Conservation (phyloP, 1,140 invertebrate genomes). For the Drosophila sucinea region DNA sequence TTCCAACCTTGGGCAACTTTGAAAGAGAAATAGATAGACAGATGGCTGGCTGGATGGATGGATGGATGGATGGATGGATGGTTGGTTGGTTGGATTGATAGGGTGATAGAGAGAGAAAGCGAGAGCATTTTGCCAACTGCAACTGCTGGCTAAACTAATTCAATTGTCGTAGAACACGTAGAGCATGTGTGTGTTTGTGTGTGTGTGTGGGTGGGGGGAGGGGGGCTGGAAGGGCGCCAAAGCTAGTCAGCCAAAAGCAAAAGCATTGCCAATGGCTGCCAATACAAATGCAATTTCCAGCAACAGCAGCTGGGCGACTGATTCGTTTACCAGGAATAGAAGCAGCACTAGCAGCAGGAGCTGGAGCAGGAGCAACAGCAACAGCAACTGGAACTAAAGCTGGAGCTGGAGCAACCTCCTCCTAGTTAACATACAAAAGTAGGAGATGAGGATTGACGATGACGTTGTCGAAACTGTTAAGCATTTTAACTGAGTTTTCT, state of each 20-base stretch:
- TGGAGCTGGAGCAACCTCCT: constrained; percentile 37
- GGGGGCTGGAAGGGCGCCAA: constrained; percentile 20
- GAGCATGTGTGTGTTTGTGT: constrained; percentile 25
- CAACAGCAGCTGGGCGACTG: constrained; percentile 73
- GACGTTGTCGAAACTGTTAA: constrained; percentile 70
- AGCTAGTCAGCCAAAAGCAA: constrained; percentile 54
- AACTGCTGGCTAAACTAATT: constrained; percentile 74
- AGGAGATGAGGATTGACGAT: constrained; percentile 30
- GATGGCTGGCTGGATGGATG: neutral
- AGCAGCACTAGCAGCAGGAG: neutral
- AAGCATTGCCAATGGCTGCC: constrained; percentile 71
- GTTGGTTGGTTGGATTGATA: constrained; percentile 1
- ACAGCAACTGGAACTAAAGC: neutral
- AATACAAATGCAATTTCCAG: constrained; percentile 81
- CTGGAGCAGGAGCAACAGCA: constrained; percentile 1
- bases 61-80: neutral
- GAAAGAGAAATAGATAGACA: neutral
- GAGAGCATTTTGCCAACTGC: constrained; percentile 33
- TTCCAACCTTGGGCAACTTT: constrained; percentile 5
- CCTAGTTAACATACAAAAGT: constrained; percentile 45
- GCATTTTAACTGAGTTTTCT: constrained; percentile 78
- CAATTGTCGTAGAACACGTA: constrained; percentile 67
- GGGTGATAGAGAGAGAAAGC: neutral
- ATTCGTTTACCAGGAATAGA: constrained; percentile 66
- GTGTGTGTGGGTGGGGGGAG: constrained; percentile 4